Percentiles rank a stretch among this genome's conserved stretches.
phyloP scores from a whole-genome alignment of 2,113 vertebrate genomes.

The Pogonocichla stellata region DNA sequence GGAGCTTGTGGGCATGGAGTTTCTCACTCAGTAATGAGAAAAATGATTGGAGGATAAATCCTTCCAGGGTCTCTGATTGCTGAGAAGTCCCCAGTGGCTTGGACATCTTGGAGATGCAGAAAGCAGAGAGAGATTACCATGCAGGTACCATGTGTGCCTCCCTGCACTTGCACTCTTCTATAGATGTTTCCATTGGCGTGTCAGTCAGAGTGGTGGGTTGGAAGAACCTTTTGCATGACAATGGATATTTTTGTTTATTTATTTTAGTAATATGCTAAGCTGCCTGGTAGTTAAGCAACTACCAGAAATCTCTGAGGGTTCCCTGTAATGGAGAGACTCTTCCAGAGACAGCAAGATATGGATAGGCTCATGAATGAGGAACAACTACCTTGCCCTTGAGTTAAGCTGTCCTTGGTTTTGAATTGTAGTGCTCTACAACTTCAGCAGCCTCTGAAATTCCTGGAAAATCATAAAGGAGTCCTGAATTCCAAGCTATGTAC shows the following conservation, averaged over 20 bases:
- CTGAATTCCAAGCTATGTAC: background rate
- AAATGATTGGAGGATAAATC: background rate
- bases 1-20: background rate
- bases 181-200: background rate
- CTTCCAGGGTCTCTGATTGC: background rate
- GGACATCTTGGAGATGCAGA: background rate
- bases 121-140: background rate
- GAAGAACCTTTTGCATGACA: background rate
- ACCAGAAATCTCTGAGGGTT: background rate
- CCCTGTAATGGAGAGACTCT: background rate
- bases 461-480: background rate
- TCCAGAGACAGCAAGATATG: background rate
- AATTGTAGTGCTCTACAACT: background rate
- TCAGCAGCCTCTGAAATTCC: constrained; percentile 17
- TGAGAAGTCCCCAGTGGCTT: background rate
- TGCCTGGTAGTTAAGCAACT: background rate
- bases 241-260: background rate
- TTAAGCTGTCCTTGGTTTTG: background rate
- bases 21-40: background rate
- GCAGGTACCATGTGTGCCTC: background rate
- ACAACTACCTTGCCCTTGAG: background rate
- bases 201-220: background rate
- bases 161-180: fast-evolving
- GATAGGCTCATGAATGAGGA: background rate
- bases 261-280: background rate